A percentile compares a stretch with the other conserved stretches of the same genome.
Evolutionary conservation across 2,113 vertebrate species (phyloP).

Genomic region (Megaleporinus macrocephalus): DNA sequence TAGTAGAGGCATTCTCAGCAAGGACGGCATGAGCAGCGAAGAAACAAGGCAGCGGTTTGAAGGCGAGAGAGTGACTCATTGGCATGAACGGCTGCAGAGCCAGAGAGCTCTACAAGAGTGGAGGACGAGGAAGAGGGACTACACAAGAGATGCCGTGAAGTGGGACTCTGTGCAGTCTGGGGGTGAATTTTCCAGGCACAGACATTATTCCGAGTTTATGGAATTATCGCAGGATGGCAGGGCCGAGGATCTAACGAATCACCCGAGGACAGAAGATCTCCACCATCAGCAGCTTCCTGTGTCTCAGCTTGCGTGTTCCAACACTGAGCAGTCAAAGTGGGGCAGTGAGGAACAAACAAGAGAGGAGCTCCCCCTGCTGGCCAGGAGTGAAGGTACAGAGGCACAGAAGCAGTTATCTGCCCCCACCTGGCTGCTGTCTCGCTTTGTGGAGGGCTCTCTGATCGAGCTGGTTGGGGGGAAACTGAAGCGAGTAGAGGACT

Average conservation of each 20-base stretch:
- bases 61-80: slow-evolving; percentile 4
- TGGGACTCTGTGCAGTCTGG: neutral
- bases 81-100: slow-evolving; percentile 16
- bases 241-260: neutral
- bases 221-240: slow-evolving; percentile 1
- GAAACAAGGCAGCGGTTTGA: slow-evolving; percentile 13
- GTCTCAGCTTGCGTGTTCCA: neutral
- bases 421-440: slow-evolving; percentile 67
- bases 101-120: slow-evolving; percentile 14
- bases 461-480: slow-evolving; percentile 76
- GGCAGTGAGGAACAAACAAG: slow-evolving; percentile 7
- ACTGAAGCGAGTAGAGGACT: slow-evolving; percentile 75
- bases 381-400: slow-evolving; percentile 33
- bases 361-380: slow-evolving; percentile 47
- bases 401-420: slow-evolving; percentile 16
- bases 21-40: neutral
- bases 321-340: slow-evolving; percentile 13
- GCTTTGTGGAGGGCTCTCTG: slow-evolving; percentile 77
- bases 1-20: neutral
- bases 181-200: slow-evolving; percentile 13
- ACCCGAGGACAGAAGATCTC: neutral
- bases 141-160: neutral
- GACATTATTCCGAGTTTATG: slow-evolving; percentile 8
- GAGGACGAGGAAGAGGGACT: slow-evolving; percentile 53
- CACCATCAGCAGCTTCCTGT: slow-evolving; percentile 16